These are phyloP conservation scores for Drosophila takahashii DNA, from an alignment of 1,140 invertebrate genomes.

Conservation along the genomic window DNA sequence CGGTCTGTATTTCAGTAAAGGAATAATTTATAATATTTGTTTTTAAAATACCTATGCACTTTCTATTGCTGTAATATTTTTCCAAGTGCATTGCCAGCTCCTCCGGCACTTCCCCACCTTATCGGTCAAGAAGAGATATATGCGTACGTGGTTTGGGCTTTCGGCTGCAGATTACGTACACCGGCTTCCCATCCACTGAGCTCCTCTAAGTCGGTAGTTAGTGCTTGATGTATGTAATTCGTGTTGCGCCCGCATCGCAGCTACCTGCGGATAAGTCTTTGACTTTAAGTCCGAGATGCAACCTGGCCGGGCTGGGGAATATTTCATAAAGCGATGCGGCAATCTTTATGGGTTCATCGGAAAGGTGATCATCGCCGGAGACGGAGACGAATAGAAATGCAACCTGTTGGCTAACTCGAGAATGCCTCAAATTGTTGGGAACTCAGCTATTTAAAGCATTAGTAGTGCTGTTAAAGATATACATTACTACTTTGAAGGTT, in stretches of 20 bases:
- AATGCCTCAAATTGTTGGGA: conserved; percentile 48
- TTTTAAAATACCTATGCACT: neutral
- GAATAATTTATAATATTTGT: neutral
- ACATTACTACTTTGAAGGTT: too few relatives aligned
- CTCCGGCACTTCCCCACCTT: conserved; percentile 18
- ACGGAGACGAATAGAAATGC: conserved; percentile 49
- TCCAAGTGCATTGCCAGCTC: conserved; percentile 2
- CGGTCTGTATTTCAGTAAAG: too few relatives aligned
- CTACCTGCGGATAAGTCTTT: conserved; percentile 62
- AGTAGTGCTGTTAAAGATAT: conserved; percentile 11
- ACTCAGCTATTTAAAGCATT: conserved; percentile 23
- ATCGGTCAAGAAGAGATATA: conserved; percentile 68
- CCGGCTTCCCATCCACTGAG: conserved; percentile 28
- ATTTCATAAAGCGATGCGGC: conserved; percentile 77
- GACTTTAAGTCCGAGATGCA: conserved; percentile 1
- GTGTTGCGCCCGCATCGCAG: conserved; percentile 77
- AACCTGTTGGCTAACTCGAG: conserved; percentile 66
- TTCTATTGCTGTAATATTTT: neutral
- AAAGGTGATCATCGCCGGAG: conserved; percentile 71
- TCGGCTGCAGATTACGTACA: conserved; percentile 76
- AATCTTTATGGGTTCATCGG: conserved; percentile 80
- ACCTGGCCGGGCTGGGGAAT: conserved; percentile 39
- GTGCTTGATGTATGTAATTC: conserved; percentile 82
- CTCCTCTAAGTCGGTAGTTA: conserved; percentile 75
- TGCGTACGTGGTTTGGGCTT: conserved; percentile 69